Evolutionary conservation across 2,797 vertebrate genomes (phyloP).

Genomic region (Heterohyrax brucei): DNA sequence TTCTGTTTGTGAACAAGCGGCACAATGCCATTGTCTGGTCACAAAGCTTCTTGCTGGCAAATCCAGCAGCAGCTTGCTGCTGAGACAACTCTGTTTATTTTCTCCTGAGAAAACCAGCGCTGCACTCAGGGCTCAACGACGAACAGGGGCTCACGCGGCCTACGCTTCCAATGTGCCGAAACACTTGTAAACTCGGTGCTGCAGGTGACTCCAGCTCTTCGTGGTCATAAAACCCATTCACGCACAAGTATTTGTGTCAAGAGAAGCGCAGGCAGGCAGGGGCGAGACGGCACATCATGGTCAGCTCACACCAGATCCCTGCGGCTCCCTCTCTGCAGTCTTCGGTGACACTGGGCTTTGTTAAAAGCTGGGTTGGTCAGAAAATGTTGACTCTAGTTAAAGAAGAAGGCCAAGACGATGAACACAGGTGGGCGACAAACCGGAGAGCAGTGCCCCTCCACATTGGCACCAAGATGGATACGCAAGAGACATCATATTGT

Average conservation of each 20-base stretch:
- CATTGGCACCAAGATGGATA: neutral
- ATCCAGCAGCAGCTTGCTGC: constrained; percentile 47
- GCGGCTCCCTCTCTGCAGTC: neutral
- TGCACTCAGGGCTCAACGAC: constrained; percentile 37
- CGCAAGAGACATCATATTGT: neutral
- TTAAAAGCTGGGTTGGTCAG: neutral
- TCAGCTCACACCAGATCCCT: neutral
- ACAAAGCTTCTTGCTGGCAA: constrained; percentile 53
- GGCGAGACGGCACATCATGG: neutral
- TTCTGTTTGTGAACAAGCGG: neutral
- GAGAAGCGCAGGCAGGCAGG: neutral
- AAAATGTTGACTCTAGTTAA: neutral
- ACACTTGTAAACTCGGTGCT: constrained; percentile 40
- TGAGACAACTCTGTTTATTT: constrained; percentile 63
- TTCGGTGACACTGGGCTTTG: neutral
- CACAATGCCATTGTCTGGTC: constrained; percentile 19
- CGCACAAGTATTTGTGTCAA: constrained; percentile 32
- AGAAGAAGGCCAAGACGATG: neutral
- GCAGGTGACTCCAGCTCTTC: neutral
- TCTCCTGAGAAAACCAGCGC: constrained; percentile 51
- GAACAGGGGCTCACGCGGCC: constrained; percentile 1
- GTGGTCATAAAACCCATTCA: constrained; percentile 50
- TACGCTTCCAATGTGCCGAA: constrained; percentile 29
- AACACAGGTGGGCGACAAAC: neutral
- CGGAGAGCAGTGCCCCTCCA: neutral